Percentiles rank a stretch among this genome's conserved stretches.
phyloP scores from a whole-genome alignment of 2,888 invertebrate genomes.

The Helleia helle region DNA sequence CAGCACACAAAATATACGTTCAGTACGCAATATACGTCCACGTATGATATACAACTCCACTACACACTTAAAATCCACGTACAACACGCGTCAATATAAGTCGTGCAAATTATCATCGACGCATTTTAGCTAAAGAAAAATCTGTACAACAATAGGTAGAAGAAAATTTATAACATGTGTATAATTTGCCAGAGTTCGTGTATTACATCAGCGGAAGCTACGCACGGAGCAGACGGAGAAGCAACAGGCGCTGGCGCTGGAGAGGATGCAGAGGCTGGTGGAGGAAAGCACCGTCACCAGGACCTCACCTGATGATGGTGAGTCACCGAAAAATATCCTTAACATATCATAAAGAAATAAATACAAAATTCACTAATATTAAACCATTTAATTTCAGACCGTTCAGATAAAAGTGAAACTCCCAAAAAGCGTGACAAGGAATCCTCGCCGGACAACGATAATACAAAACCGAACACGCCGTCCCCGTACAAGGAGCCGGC shows the following conservation, averaged over 20 bases:
- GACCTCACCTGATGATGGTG: conserved; percentile 30
- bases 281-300: conserved; percentile 32
- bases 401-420: conserved; percentile 42
- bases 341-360: no score
- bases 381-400: conserved; percentile 25
- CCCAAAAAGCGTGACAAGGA: conserved; percentile 45
- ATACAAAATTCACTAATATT: no score
- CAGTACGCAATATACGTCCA: no score
- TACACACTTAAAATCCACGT: no score
- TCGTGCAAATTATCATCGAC: no score
- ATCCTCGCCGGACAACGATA: conserved; percentile 29
- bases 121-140: no score
- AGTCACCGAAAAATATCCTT: no score
- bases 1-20: no score
- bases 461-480: conserved; percentile 27
- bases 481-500: conserved; percentile 44
- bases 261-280: conserved; percentile 66
- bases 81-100: background rate
- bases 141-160: no score
- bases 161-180: background rate
- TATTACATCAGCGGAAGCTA: conserved; percentile 82
- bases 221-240: conserved; percentile 82
- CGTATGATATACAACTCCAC: no score
- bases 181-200: conserved; percentile 67
- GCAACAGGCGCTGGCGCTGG: conserved; percentile 67